Base-by-base conservation (phyloP, 2,888 invertebrate genomes). In the Athrips mouffetella region DNA sequence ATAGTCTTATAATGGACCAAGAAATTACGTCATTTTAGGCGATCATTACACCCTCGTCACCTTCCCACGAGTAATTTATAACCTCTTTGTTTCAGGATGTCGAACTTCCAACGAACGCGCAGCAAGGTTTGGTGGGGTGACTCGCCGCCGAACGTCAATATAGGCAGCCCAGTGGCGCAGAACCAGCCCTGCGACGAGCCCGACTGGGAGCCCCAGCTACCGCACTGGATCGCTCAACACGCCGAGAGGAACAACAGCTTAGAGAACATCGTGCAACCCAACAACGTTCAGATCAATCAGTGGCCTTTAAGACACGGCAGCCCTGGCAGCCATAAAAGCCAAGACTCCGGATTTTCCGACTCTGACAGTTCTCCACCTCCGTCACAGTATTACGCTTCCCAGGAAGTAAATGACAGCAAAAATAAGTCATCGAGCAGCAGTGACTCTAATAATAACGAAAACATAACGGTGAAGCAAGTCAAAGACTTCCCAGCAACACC, bases 311-410 rank as follows among this genome's bases (percentile, higher is more conserved):
- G 89, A 16, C 88, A 82, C 52, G 89, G 85, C 64, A 91, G 88
- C 67, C 90, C 84, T 56, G 91, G 80, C 21, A 93, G 93, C 70
- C 93, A 93, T 55, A 92, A 93, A 53, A 94, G 94, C 65, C 93
- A 94, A 76, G 94, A 94, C 75, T 94, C 94, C 0, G 94, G 94
- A 1, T 94, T 94, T 75, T 94, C 94, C 0, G 94, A 94, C 65
- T 93, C 94, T 0, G 94, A 94, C 63, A 90, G 90, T 59, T 92
- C 92, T 1, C 90, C 90, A n/a, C 88, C 89, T 0, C 75, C 73
- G 2, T 83, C 85, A 1, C 84, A 88, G 55, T 84, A 86, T 58
- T 85, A 83, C 56, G 73, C 70, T 2, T 71, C 80, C 1, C 76
- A 80, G 7, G 80, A 81, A 30, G 67, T 57, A 44, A 71, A 67